Evolutionary conservation across 2,888 invertebrate species (phyloP).

Genomic region (Caenorhabditis sp.): DNA sequence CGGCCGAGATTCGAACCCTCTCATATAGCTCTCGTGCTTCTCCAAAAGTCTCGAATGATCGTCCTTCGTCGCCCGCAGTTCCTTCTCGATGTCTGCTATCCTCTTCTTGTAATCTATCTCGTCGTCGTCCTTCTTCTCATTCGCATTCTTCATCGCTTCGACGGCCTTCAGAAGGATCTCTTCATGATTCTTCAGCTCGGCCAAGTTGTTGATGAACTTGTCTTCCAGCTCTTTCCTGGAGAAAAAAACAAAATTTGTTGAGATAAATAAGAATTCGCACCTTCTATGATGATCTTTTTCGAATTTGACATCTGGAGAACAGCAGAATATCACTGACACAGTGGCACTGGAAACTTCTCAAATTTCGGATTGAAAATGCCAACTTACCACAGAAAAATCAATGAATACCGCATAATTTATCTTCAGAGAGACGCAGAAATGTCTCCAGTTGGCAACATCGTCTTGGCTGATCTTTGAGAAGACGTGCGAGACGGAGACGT

Average conservation of each 20-base stretch:
- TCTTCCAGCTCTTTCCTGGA: conserved; percentile 63
- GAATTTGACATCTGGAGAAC: conserved; percentile 61
- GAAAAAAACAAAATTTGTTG: not conserved
- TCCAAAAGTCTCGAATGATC: conserved; percentile 55
- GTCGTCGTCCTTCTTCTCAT: conserved; percentile 45
- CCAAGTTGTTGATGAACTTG: conserved; percentile 50
- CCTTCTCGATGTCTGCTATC: conserved; percentile 62
- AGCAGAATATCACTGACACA: conserved; percentile 4
- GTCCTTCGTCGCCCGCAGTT: conserved; percentile 53
- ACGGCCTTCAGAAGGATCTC: conserved; percentile 61
- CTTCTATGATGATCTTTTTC: conserved; percentile 63
- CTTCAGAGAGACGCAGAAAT: conserved; percentile 25
- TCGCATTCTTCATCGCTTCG: conserved; percentile 57
- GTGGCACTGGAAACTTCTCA: not conserved
- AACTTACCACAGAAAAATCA: conserved; percentile 25
- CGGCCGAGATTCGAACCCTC: conserved; percentile 39
- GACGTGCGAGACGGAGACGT: conserved; percentile 8
- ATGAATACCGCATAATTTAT: conserved; percentile 1
- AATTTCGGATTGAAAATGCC: not conserved
- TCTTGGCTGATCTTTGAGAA: conserved; percentile 11
- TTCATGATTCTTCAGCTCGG: conserved; percentile 58
- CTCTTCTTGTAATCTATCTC: conserved; percentile 54
- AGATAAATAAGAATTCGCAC: conserved; percentile 4
- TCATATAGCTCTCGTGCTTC: conserved; percentile 55
- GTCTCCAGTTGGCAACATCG: not conserved